Evolutionary conservation across 2,797 vertebrate species (phyloP), one percentile per base, ranked within the genome.

Genomic region (Coracias cyanogaster): DNA sequence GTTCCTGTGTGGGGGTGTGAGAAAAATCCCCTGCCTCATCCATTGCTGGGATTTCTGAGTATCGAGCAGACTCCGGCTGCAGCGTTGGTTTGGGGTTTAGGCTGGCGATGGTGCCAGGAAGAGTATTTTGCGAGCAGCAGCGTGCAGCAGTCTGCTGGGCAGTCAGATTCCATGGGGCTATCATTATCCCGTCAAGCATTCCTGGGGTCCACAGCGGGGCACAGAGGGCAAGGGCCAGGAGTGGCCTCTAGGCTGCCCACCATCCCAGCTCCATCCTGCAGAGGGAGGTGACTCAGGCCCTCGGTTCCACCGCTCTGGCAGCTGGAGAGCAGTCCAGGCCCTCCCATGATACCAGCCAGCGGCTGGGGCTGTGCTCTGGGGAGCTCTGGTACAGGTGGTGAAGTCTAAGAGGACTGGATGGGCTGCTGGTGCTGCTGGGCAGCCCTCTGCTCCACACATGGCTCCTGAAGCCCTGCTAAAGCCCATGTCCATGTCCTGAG

Each of bases 281-380:
- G 46, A 46, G 37, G 73, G 64, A 90, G 31, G 43, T 90, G 89
- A 84, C 80, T 64, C 80, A 90, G 39, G 55, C n/a, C 48, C 37
- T 91, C 0, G 0, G 35, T 35, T 81, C 46, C 1, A 0, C 46
- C 0, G 0, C 74, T 91, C 13, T 0, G 1, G 25, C n/a, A 70
- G 51, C 74, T 60, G 64, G 51, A 77, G 80, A 58, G 49, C 0
- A 0, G 8, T 71, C 46, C 86, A 62, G 70, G 49, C 43, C 57
- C 21, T 82, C 65, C 64, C 49, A 26, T 0, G 0, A 46, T 31
- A 37, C 55, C 84, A 28, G 16, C 41, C 2, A 4, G 28, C 46
- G 62, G 17, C 69, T 2, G 31, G 19, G 13, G 12, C 74, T 52
- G 25, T 58, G 43, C 37, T 80, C 37, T 2, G 0, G 18, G 37